Conservation (phyloP, 2,797 vertebrate species). For the Ispidina lecontei region DNA sequence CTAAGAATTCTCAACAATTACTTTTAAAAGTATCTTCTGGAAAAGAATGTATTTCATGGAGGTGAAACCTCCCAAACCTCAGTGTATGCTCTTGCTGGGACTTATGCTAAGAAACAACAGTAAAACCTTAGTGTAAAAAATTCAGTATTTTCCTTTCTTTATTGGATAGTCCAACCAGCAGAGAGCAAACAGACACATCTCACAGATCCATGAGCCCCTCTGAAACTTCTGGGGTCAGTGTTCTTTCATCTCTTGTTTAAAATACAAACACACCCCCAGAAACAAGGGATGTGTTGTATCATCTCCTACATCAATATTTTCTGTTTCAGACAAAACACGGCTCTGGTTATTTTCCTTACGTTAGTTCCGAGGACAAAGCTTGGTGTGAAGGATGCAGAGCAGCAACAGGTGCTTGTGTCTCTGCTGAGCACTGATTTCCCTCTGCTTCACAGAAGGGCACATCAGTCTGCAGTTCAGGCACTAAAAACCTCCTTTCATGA, state of each 20-base stretch:
- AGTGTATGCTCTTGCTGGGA: background rate
- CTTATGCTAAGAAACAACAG: background rate
- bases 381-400: background rate
- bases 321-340: background rate
- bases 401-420: background rate
- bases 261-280: background rate
- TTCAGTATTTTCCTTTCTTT: background rate
- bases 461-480: background rate
- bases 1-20: background rate
- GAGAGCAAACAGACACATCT: fast-evolving
- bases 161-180: background rate
- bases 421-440: fast-evolving
- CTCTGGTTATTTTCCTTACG: background rate
- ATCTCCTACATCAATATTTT: background rate
- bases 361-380: background rate
- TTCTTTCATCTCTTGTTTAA: background rate
- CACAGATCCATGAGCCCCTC: background rate
- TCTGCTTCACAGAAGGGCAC: fast-evolving
- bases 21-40: background rate
- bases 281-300: fast-evolving
- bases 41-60: background rate
- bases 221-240: background rate
- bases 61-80: background rate
- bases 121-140: background rate
- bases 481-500: fast-evolving